A percentile compares a stretch with the other conserved stretches of the same genome.
Evolutionary conservation across 2,113 vertebrate genomes (phyloP).

Genomic region (Lophius piscatorius): DNA sequence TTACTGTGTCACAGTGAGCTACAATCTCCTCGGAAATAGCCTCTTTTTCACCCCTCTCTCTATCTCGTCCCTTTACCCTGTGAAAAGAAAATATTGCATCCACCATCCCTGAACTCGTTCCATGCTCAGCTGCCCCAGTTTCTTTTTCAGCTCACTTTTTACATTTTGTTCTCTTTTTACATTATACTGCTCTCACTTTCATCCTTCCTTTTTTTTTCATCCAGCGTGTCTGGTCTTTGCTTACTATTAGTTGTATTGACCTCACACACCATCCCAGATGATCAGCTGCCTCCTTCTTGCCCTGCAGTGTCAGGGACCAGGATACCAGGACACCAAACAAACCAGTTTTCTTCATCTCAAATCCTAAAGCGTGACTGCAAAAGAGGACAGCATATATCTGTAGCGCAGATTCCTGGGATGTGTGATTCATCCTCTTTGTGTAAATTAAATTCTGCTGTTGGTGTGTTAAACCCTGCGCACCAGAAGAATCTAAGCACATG

Average conservation of each 20-base stretch:
- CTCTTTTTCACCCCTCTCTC: background rate
- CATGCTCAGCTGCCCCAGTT: conserved; percentile 50
- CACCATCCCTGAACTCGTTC: conserved; percentile 43
- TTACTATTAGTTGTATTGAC: conserved; percentile 2
- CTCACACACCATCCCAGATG: background rate
- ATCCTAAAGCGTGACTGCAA: background rate
- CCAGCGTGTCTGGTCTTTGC: background rate
- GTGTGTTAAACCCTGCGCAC: no score
- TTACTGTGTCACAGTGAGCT: conserved; percentile 29
- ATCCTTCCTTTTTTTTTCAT: background rate
- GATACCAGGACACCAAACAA: background rate
- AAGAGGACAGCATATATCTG: no score
- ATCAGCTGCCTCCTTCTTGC: conserved; percentile 3
- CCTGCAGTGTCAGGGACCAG: background rate
- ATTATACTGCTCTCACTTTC: conserved; percentile 20
- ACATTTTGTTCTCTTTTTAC: conserved; percentile 21
- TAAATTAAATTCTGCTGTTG: background rate
- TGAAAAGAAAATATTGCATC: conserved; percentile 44
- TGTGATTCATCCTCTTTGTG: background rate
- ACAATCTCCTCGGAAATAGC: conserved; percentile 34
- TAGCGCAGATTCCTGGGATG: background rate
- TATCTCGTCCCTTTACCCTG: conserved; percentile 2
- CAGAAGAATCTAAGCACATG: no score
- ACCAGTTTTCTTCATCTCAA: background rate
- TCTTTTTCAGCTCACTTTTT: conserved; percentile 27